These are phyloP conservation scores for Drosophila koepferae DNA, from an alignment of 2,888 invertebrate genomes.

Conservation along the genomic window DNA sequence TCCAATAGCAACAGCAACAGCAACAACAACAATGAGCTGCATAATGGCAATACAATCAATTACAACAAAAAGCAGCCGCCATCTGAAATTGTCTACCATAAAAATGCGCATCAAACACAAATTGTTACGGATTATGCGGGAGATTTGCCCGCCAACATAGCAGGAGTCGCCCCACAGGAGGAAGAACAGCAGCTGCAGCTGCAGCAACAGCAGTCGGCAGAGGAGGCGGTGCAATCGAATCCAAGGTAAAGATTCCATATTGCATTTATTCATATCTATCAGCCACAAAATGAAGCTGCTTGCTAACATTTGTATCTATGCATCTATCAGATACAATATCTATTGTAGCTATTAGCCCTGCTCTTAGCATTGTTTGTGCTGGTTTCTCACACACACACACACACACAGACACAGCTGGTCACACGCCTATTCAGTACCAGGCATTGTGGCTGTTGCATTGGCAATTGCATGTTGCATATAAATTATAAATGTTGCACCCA, in stretches of 20 bases:
- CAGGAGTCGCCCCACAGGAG: slow-evolving; percentile 38
- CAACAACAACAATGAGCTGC: slow-evolving; percentile 51
- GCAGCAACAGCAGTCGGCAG: slow-evolving; percentile 18
- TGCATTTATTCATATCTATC: background rate
- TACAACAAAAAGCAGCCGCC: slow-evolving; percentile 60
- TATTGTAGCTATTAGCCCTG: slow-evolving; percentile 8
- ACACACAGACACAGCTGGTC: background rate
- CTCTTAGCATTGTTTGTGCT: slow-evolving; percentile 12
- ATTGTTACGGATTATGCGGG: slow-evolving; percentile 71
- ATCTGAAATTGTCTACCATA: slow-evolving; percentile 69
- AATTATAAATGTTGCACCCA: slow-evolving; percentile 60
- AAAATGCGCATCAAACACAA: slow-evolving; percentile 75
- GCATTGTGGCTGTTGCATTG: slow-evolving; percentile 16
- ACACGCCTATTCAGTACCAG: slow-evolving; percentile 1
- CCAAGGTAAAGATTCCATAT: slow-evolving; percentile 59
- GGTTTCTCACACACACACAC: slow-evolving; percentile 46
- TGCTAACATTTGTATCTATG: slow-evolving; percentile 9
- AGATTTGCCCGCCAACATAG: slow-evolving; percentile 27
- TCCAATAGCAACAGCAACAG: slow-evolving; percentile 37
- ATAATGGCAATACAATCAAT: slow-evolving; percentile 70
- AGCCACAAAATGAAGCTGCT: slow-evolving; percentile 8
- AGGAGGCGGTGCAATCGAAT: slow-evolving; percentile 43
- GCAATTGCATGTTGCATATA: slow-evolving; percentile 47
- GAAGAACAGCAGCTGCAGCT: slow-evolving; percentile 1
- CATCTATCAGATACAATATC: slow-evolving; percentile 17